A percentile compares a stretch with the other conserved stretches of the same genome.
These are phyloP conservation scores for Tetramorium bicarinatum DNA, from an alignment of 2,888 invertebrate genomes.

Conservation along the genomic window DNA sequence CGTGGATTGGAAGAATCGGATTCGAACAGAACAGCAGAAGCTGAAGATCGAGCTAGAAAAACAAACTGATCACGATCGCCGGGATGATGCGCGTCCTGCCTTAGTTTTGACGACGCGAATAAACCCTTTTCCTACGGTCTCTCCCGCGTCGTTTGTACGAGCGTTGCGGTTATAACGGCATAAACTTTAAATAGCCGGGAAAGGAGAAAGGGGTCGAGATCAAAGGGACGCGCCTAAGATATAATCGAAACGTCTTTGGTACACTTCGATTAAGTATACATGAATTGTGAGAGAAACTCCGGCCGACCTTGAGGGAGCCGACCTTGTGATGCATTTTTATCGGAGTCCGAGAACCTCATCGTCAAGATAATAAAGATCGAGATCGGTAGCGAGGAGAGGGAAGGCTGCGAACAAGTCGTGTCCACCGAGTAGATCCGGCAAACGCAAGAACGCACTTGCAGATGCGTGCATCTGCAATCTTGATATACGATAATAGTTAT, in stretches of 20 bases:
- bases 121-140: not conserved
- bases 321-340: constrained; percentile 43
- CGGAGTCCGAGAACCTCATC: constrained; percentile 34
- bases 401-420: not conserved
- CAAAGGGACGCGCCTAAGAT: constrained; percentile 39
- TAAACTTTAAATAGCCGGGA: constrained; percentile 31
- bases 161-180: constrained; percentile 17
- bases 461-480: constrained; percentile 1
- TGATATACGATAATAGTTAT: constrained; percentile 23
- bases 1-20: not conserved
- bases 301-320: constrained; percentile 7
- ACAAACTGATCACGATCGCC: not conserved
- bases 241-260: constrained; percentile 43
- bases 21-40: not conserved
- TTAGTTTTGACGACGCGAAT: constrained; percentile 13
- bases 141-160: not conserved
- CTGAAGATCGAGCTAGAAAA: not conserved
- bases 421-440: constrained; percentile 21
- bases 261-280: constrained; percentile 38
- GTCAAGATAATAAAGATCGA: constrained; percentile 9
- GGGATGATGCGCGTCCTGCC: constrained; percentile 1
- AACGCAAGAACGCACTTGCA: constrained; percentile 9
- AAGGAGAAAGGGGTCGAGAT: constrained; percentile 35
- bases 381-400: not conserved
- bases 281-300: constrained; percentile 34